Evolutionary conservation across 2,888 invertebrate genomes (phyloP), one percentile per base, ranked within the genome.

Genomic region (Melanostoma scalare): DNA sequence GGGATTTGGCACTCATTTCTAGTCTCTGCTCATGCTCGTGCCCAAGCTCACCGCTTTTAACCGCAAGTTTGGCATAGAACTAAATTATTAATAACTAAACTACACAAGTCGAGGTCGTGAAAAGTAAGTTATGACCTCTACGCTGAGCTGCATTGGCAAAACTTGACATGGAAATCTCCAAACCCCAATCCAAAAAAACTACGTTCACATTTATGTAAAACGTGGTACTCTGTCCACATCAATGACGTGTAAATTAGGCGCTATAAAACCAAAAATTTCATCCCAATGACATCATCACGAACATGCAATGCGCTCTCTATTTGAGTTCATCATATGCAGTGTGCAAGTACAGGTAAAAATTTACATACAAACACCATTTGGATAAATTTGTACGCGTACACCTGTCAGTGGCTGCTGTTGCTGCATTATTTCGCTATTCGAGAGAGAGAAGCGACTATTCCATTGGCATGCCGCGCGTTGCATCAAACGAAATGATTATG

Each of bases 251-350:
- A 58, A 55, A 48, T n/a, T 38, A 48, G 73, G 52, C 67, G 60
- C 72, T 48, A 33, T 67, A 42, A 74, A 68, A 60, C 53, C 50
- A 48, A 58, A 69, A 69, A 69, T 42, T 68, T 53, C 63, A 42
- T 63, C 63, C 65, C 80, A 80, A 80, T 80, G 80, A 80, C 74
- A 80, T 80, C 80, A 80, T 75, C 79, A 50, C 33, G 74, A 60
- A 30, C 44, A 61, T 20, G 44, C 9, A 52, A 10, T 31, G 36
- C 53, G 65, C 60, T 52, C 67, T 53, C n/a, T n/a, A 6, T 30
- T 8, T 58, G 38, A 35, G 42, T 3, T 65, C 71, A 78, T 79
- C 56, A 52, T 42, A 38, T 55, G 55, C 33, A 30, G 67, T 30
- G 30, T 58, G 52, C 50, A 72, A 4, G 71, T 60, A 71, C 63